Evolutionary conservation across 2,888 invertebrate genomes (phyloP), one percentile per base, ranked within the genome.

Genomic region (Tricholauxania praeusta): DNA sequence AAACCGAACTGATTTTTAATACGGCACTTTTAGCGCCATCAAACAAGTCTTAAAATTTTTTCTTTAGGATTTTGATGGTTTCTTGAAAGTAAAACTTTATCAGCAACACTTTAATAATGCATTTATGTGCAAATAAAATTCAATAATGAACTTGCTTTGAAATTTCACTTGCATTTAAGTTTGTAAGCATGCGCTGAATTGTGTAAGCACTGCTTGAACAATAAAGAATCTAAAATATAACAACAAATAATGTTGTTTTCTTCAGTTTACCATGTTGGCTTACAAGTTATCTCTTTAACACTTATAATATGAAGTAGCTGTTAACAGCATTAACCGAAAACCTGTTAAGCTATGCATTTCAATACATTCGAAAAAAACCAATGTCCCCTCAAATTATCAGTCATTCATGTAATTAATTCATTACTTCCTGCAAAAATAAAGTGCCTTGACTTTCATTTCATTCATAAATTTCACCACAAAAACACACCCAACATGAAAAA

Each of bases 401-500:
- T 67, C 67, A 67, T 57, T 67, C 67, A 51, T 47, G 70, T 63
- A 62, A 70, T 70, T 70, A 70, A 70, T 70, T 70, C 70, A 52
- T 70, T 52, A 49, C 70, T 70, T 70, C 70, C 70, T 70, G 70
- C 32, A 59, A 14, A 39, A 48, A 22, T 49, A 64, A 17, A 48
- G 52, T 39, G 59, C 53, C 47, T 55, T 64, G 69, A 67, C 55
- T 67, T 59, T 68, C 70, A 71, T 72, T 75, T 77, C 77, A 75
- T 75, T 77, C 73, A 77, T 74, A 74, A 75, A 68, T 75, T 74
- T 71, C 74, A 66, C 68, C 69, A 57, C 63, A 63, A 63, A 17
- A 8, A 72, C 51, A 64, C 51, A 66, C 60, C 65, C 52, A 51
- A 60, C 49, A 51, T 14, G 47, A 28, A 32, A 52, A 48, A n/a